A percentile compares a stretch with the other conserved stretches of the same genome.
Evolutionary conservation across 2,888 invertebrate species (phyloP).

Genomic region (Halictus ligatus): DNA sequence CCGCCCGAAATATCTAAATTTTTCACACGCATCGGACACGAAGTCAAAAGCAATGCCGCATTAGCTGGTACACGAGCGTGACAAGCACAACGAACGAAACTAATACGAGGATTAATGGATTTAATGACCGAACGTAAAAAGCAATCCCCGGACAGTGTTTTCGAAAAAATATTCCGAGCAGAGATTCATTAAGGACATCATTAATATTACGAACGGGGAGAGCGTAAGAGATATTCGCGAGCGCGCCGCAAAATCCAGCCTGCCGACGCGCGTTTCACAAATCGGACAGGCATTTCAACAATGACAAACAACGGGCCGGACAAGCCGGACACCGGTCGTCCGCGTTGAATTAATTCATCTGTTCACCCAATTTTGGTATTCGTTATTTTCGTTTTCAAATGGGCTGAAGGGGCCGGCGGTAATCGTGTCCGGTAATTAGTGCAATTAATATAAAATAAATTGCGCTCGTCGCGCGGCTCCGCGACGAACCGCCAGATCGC

Average conservation of each 20-base stretch:
- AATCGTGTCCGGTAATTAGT: constrained; percentile 38
- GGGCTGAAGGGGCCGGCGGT: neutral
- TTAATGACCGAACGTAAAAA: neutral
- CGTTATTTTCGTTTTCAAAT: constrained; percentile 27
- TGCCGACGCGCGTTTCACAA: neutral
- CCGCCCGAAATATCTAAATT: neutral
- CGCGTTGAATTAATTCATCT: constrained; percentile 36
- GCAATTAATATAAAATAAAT: constrained; percentile 42
- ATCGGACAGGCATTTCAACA: neutral
- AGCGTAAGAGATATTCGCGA: neutral
- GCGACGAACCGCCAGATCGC: neutral
- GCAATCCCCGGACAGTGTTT: neutral
- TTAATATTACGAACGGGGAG: neutral
- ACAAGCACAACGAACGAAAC: neutral
- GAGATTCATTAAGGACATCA: neutral
- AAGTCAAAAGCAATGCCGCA: neutral
- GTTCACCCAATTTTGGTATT: neutral
- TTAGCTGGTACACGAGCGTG: neutral
- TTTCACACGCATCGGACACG: neutral
- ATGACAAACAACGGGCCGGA: neutral
- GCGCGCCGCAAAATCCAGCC: neutral
- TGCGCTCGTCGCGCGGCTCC: neutral
- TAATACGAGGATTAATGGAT: neutral
- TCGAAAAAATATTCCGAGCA: neutral
- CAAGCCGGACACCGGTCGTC: neutral